phyloP scores from a whole-genome alignment of 2,888 invertebrate genomes.

The Melitaea athalia region DNA sequence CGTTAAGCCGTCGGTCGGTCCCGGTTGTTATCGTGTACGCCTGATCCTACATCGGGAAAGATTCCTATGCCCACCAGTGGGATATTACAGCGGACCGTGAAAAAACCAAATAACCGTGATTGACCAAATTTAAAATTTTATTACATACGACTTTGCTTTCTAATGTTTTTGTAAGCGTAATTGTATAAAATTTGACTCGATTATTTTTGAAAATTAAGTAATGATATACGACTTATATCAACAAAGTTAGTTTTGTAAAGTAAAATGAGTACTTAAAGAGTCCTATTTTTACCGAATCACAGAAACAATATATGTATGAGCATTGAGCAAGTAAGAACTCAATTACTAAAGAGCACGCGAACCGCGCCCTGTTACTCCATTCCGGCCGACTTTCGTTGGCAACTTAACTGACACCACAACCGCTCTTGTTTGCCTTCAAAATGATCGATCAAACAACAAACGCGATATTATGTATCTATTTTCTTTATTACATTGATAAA shows the following conservation, averaged over 20 bases:
- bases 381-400: constrained; percentile 8
- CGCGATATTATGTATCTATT: not conserved
- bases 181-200: too few relatives aligned
- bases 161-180: too few relatives aligned
- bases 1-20: too few relatives aligned
- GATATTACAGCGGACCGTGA: too few relatives aligned
- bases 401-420: constrained; percentile 1
- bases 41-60: too few relatives aligned
- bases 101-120: too few relatives aligned
- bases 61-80: too few relatives aligned
- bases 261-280: not conserved
- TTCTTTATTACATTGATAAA: not conserved
- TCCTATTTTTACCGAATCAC: constrained; percentile 10
- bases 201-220: too few relatives aligned
- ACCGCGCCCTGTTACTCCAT: constrained; percentile 46
- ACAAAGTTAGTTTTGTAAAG: not conserved
- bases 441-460: constrained; percentile 9
- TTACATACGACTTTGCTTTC: too few relatives aligned
- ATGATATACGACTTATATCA: not conserved
- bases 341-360: constrained; percentile 59
- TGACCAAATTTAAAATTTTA: too few relatives aligned
- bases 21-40: too few relatives aligned
- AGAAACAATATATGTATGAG: constrained; percentile 20
- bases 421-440: constrained; percentile 5
- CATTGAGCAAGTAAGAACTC: constrained; percentile 42